Evolutionary conservation across 2,888 invertebrate genomes (phyloP), one percentile per base, ranked within the genome.

Genomic region (Leptogaster cylindrica): DNA sequence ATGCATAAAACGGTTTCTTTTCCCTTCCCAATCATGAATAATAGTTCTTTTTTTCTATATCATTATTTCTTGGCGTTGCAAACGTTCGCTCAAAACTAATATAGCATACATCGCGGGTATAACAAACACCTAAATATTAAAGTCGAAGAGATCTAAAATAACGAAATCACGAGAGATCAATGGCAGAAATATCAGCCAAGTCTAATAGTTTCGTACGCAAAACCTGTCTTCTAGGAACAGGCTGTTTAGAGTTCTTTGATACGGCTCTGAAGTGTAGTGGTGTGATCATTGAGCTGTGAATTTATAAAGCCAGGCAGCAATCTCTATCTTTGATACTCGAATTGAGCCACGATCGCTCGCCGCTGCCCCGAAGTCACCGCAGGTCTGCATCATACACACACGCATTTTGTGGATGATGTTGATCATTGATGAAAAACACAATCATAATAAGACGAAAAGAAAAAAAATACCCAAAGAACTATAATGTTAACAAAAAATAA

Each of bases 201-300:
- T 44, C 44, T 61, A 44, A 20, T 61, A 44, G 27, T 58, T 61
- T 61, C 27, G 41, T 28, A 44, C 63, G 61, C 50, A 68, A 68
- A 68, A 68, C 68, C 68, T 68, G 68, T 68, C 52, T 68, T 61
- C 66, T 63, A 41, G 66, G 66, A 68, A 66, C 41, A 41, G 27
- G 55, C 23, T 36, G 12, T 31, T 36, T 50, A 58, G 23, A 41
- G 16, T 51, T 50, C 55, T 52, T 66, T 36, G 44, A 55, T 52
- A 44, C 33, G 14, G 44, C 44, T 20, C n/a, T 55, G 27, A 12
- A 44, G 14, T 66, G 66, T 44, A 52, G 25, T 66, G 52, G 61
- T 41, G 28, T 27, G 44, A 44, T 41, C 41, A 61, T 61, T 44
- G 14, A 44, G 41, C 18, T 61, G 44, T 61, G 44, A 20, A 61